Evolutionary conservation across 2,797 vertebrate genomes (phyloP).

Genomic region (Eurystomus glaucurus): DNA sequence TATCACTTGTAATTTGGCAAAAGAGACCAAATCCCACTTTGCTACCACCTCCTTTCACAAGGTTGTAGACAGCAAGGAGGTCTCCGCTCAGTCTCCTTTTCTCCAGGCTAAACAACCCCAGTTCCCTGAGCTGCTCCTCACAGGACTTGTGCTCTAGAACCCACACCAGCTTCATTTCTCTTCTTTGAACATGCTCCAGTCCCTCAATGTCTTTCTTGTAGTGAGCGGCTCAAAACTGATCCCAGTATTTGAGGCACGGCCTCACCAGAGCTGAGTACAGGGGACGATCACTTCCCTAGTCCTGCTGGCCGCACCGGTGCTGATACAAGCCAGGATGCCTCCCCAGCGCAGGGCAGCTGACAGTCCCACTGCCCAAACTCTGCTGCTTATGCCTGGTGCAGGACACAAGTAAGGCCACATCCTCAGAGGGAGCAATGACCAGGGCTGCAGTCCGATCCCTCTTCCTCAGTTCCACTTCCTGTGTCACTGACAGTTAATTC

Average conservation of each 20-base stretch:
- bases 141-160: too few species aligned
- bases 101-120: too few species aligned
- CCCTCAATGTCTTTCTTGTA: neutral
- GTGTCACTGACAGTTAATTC: fast-evolving
- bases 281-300: too few species aligned
- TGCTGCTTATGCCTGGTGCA: too few species aligned
- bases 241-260: neutral
- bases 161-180: too few species aligned
- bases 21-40: neutral
- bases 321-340: neutral
- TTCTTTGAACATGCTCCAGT: too few species aligned
- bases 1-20: neutral
- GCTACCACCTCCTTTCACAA: neutral
- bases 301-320: neutral
- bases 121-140: too few species aligned
- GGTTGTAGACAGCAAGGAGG: neutral
- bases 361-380: fast-evolving
- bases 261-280: neutral
- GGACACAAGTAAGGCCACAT: too few species aligned
- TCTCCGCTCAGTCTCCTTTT: neutral
- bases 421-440: fast-evolving
- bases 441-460: fast-evolving
- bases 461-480: fast-evolving
- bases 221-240: neutral
- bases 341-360: fast-evolving